phyloP scores from a whole-genome alignment of 2,797 vertebrate species.

The Pelobates cultripes region DNA sequence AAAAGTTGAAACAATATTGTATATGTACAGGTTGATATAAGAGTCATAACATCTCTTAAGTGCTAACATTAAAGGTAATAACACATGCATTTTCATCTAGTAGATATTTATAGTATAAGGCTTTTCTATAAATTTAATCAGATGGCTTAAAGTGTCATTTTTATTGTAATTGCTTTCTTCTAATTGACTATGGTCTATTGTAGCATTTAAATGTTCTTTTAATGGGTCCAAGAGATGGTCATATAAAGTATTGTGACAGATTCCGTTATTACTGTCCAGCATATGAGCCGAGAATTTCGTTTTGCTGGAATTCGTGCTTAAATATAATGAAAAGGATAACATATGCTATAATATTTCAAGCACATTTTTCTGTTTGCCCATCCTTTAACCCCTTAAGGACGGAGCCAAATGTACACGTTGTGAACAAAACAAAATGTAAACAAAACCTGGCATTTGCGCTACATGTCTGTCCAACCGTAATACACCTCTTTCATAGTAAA shows the following conservation, averaged over 20 bases:
- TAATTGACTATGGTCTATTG: constrained; percentile 49
- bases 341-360: not conserved
- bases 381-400: no score
- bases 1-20: not conserved
- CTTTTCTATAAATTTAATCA: constrained; percentile 49
- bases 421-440: no score
- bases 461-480: no score
- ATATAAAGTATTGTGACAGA: constrained; percentile 23
- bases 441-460: no score
- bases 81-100: constrained; percentile 21
- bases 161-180: constrained; percentile 48
- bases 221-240: constrained; percentile 32
- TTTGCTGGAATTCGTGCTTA: not conserved
- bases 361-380: not conserved
- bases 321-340: not conserved
- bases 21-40: not conserved
- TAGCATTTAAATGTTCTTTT: constrained; percentile 46
- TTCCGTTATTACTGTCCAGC: constrained; percentile 14
- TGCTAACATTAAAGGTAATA: constrained; percentile 24
- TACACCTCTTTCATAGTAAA: no score
- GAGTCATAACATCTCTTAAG: constrained; percentile 34
- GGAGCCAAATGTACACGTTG: no score
- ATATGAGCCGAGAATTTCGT: constrained; percentile 1
- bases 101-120: constrained; percentile 34
- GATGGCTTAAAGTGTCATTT: constrained; percentile 37